These are phyloP conservation scores for Porites rus DNA, from an alignment of 92 coral and sea anemone species.

Conservation along the genomic window DNA sequence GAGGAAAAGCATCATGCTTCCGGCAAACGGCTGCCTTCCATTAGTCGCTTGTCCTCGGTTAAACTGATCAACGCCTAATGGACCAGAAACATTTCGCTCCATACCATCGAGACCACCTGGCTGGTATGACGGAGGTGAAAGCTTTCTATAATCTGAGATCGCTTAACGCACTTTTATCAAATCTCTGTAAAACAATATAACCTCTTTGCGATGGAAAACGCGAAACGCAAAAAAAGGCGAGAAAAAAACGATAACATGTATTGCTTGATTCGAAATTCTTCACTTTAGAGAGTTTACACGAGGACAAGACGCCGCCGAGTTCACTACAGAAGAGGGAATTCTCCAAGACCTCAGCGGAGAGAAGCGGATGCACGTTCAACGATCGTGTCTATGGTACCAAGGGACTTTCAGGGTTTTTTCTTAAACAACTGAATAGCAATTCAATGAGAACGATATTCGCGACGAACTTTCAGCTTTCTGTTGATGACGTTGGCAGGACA, in stretches of 20 bases:
- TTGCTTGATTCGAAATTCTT: background rate
- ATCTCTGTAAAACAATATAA: no score
- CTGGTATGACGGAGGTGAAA: no score
- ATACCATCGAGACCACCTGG: no score
- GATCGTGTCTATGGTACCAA: slow-evolving; percentile 50
- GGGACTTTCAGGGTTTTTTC: slow-evolving; percentile 35
- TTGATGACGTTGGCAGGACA: background rate
- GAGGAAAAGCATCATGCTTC: no score
- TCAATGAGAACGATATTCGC: background rate
- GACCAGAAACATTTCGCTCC: no score
- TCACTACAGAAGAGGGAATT: background rate
- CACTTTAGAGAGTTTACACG: slow-evolving; percentile 16
- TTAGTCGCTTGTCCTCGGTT: no score
- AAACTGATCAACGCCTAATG: no score
- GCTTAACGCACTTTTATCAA: no score
- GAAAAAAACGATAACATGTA: background rate
- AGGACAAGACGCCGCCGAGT: slow-evolving; percentile 33
- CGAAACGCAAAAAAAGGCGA: background rate
- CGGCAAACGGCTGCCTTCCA: no score
- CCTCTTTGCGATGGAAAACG: background rate
- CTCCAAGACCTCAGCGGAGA: slow-evolving; percentile 35
- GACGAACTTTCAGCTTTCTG: slow-evolving; percentile 23
- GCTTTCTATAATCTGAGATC: no score
- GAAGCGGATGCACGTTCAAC: slow-evolving; percentile 52
- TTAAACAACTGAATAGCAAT: background rate